phyloP scores from a whole-genome alignment of 2,888 invertebrate species.

The Mythimna pallens region DNA sequence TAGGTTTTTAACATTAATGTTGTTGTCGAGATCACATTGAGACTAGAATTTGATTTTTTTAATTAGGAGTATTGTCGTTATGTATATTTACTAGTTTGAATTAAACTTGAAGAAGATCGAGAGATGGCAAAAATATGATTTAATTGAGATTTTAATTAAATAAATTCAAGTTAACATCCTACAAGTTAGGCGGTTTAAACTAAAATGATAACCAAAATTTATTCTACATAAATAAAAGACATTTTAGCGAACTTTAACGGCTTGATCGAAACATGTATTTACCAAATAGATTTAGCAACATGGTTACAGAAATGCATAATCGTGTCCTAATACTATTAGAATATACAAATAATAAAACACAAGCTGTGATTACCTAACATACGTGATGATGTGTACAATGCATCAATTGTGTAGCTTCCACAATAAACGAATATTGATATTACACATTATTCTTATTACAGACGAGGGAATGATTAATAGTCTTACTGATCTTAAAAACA shows the following conservation, averaged over 20 bases:
- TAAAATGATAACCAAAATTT: slow-evolving; percentile 8
- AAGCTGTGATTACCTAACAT: slow-evolving; percentile 55
- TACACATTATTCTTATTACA: slow-evolving; percentile 21
- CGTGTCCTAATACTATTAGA: slow-evolving; percentile 53
- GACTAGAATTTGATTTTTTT: neutral
- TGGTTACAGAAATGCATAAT: slow-evolving; percentile 58
- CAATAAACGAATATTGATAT: slow-evolving; percentile 35
- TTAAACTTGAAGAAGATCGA: neutral
- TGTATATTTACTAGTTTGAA: neutral
- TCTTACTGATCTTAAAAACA: slow-evolving; percentile 35
- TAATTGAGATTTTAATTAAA: neutral
- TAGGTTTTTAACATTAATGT: neutral
- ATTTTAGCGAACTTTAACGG: slow-evolving; percentile 28
- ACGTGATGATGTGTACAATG: slow-evolving; percentile 42
- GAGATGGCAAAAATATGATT: neutral
- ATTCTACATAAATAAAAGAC: slow-evolving; percentile 33
- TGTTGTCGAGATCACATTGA: neutral
- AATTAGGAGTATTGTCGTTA: neutral
- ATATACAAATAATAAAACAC: slow-evolving; percentile 56
- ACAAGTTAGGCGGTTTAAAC: neutral
- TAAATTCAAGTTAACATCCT: neutral
- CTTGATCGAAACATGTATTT: slow-evolving; percentile 48
- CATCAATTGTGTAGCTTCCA: slow-evolving; percentile 45
- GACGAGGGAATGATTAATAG: slow-evolving; percentile 28
- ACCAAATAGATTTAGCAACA: slow-evolving; percentile 60